Percentiles rank a stretch among this genome's conserved stretches.
Conservation (phyloP, 2,888 invertebrate species). For the Melinopterus prodromus region DNA sequence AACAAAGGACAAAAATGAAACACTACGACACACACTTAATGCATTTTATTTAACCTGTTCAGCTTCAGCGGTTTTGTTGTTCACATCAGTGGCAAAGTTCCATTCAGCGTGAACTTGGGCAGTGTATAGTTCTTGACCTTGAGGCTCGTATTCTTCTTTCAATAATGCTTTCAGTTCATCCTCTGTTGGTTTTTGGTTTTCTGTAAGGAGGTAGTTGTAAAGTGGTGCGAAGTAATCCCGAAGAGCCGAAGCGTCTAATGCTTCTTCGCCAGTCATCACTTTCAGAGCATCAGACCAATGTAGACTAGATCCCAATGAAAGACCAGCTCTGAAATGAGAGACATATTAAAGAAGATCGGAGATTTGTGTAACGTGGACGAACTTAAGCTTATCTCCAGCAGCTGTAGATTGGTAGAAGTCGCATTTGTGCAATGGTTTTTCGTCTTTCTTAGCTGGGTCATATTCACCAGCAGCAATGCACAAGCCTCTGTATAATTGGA, state of each 20-base stretch:
- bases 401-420: constrained; percentile 49
- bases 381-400: constrained; percentile 65
- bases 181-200: constrained; percentile 24
- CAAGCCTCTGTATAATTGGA: constrained; percentile 77
- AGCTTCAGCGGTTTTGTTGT: constrained; percentile 46
- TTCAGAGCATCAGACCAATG: constrained; percentile 69
- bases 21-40: constrained; percentile 5
- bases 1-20: not conserved
- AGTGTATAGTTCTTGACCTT: constrained; percentile 18
- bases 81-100: constrained; percentile 52
- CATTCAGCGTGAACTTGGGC: constrained; percentile 31
- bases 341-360: not conserved
- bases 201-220: constrained; percentile 61
- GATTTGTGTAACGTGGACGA: constrained; percentile 27
- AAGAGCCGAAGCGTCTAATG: constrained; percentile 64
- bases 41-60: constrained; percentile 42
- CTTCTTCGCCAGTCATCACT: constrained; percentile 64
- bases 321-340: constrained; percentile 58
- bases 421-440: constrained; percentile 47
- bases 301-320: constrained; percentile 61
- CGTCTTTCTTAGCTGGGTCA: constrained; percentile 60
- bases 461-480: constrained; percentile 74
- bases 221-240: constrained; percentile 68
- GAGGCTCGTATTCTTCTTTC: constrained; percentile 30
- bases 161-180: constrained; percentile 26